Evolutionary conservation across 2,797 vertebrate species (phyloP).

Genomic region (Diceros bicornis): DNA sequence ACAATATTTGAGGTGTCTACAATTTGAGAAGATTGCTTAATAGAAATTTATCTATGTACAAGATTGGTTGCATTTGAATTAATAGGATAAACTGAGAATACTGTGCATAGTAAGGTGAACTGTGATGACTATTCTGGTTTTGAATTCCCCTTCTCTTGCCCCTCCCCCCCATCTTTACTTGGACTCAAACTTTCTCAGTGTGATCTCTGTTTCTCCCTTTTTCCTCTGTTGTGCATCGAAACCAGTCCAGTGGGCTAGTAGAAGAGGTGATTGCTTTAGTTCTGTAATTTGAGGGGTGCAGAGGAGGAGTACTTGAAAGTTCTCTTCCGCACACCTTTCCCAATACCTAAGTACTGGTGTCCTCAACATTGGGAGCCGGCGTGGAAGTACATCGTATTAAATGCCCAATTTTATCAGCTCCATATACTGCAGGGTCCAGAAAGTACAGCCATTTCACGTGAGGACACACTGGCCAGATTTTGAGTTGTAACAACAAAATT

Average conservation of each 20-base stretch:
- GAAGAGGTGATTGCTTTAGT: neutral
- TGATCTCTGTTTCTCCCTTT: neutral
- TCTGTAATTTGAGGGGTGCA: neutral
- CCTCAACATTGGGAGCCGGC: rapidly evolving
- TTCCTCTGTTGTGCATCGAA: neutral
- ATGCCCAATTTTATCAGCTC: neutral
- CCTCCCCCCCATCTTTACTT: neutral
- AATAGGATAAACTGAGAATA: neutral
- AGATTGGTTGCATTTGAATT: neutral
- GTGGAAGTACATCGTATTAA: neutral
- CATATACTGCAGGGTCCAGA: neutral
- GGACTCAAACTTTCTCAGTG: neutral
- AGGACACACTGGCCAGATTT: neutral
- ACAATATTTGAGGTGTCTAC: neutral
- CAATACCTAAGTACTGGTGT: neutral
- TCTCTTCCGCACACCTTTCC: neutral
- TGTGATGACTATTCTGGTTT: neutral
- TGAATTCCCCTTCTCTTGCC: neutral
- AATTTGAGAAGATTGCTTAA: neutral
- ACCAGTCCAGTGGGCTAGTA: neutral
- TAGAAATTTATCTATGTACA: neutral
- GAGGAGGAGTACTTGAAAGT: neutral
- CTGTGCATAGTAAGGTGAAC: neutral
- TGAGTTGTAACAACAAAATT: neutral
- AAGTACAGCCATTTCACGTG: neutral